Conservation (phyloP, 1,140 invertebrate genomes). For the Pachyrhynchus sulphureomaculatus region DNA sequence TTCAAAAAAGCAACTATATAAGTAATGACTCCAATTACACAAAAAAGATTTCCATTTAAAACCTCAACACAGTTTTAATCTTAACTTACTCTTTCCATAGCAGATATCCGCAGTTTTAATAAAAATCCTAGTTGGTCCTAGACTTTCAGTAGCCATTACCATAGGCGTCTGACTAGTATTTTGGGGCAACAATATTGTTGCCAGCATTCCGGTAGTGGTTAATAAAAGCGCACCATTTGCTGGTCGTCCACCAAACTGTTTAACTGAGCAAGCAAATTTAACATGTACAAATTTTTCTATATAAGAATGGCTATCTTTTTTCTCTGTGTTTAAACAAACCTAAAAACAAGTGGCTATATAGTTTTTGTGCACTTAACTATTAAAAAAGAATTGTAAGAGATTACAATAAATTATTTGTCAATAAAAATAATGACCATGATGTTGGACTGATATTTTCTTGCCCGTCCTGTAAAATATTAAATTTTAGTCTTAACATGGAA, state of each 20-base stretch:
- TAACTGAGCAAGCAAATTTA: slow-evolving; percentile 75
- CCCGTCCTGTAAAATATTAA: too few relatives aligned
- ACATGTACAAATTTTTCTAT: slow-evolving; percentile 81
- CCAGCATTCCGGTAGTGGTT: slow-evolving; percentile 81
- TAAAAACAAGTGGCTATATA: too few relatives aligned
- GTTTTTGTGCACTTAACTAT: too few relatives aligned
- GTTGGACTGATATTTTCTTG: too few relatives aligned
- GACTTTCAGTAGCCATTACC: slow-evolving; percentile 63
- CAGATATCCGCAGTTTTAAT: slow-evolving; percentile 75
- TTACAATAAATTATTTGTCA: too few relatives aligned
- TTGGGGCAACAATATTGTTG: slow-evolving; percentile 62
- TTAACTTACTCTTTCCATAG: slow-evolving; percentile 71
- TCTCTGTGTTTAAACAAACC: slow-evolving; percentile 66
- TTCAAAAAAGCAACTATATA: too few relatives aligned
- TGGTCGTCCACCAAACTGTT: slow-evolving; percentile 82
- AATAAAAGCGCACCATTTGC: slow-evolving; percentile 79
- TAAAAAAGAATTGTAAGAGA: too few relatives aligned
- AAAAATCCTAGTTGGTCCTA: slow-evolving; percentile 70
- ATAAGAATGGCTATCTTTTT: slow-evolving; percentile 79
- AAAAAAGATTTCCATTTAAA: too few relatives aligned
- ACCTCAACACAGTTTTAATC: too few relatives aligned
- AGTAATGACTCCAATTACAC: too few relatives aligned
- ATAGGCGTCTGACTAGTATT: slow-evolving; percentile 46
- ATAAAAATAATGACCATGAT: too few relatives aligned
- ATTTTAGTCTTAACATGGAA: too few relatives aligned